Base-by-base conservation (phyloP, 2,888 invertebrate species). In the Drosophila emarginata region DNA sequence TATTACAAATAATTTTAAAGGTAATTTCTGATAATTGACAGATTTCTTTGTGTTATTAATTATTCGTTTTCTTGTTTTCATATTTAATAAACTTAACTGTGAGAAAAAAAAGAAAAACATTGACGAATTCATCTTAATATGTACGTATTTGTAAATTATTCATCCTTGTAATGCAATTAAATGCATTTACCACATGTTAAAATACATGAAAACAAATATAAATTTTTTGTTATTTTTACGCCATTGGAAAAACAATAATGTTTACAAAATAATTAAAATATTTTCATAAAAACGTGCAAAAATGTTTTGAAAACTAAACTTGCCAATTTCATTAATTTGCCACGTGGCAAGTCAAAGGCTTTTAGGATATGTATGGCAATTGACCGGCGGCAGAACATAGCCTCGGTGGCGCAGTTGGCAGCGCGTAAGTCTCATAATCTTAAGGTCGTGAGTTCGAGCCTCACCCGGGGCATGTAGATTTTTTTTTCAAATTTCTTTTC, bases 371-470 rank as follows among this genome's bases (percentile, higher is more conserved):
- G 3, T 2, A 45, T 14, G 23, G 56, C 69, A 64, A 59, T 62
- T 36, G 52, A 50, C 14, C 67, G 4, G 6, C n/a, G 0, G 21
- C 21, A 60, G 39, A 23, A 64, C 71, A 80, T 72, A 71, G 91
- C 91, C 91, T 91, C 91, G 91, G 89, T 91, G 90, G 91, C 91
- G 91, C 91, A 91, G 91, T 91, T 85, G 91, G 91, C 88, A 91
- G 91, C 91, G 91, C 91, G 91, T 91, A 90, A 91, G 91, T 91
- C 91, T 91, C 91, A 91, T 91, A 91, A 91, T 91, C 91, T 91
- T 91, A 91, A 91, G 91, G 91, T 91, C 83, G 90, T 90, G 90
- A 90, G 90, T 90, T 90, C 90, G 89, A 90, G 89, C 90, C 90
- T 90, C 90, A 90, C 90, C 86, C 90, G 90, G 90, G 90, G 89